Percentiles rank a stretch among this genome's conserved stretches.
phyloP scores from a whole-genome alignment of 2,113 vertebrate species.

The Laterallus jamaicensis region DNA sequence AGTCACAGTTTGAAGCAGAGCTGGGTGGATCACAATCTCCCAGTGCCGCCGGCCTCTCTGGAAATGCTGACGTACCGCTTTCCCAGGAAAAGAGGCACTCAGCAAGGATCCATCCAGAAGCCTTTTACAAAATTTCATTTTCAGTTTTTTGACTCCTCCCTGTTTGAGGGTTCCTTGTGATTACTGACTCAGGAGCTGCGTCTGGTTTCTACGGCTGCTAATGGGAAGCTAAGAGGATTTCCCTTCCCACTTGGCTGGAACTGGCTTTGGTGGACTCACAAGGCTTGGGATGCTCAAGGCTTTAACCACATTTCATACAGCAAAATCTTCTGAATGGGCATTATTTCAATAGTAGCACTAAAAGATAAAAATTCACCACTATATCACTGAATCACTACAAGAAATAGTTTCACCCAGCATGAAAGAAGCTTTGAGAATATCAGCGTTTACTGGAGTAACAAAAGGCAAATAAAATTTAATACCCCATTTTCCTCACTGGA shows the following conservation, averaged over 20 bases:
- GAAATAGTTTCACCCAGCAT: background rate
- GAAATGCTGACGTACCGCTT: conserved; percentile 26
- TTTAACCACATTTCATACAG: background rate
- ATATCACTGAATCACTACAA: background rate
- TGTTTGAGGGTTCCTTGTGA: conserved; percentile 16
- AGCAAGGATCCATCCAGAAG: background rate
- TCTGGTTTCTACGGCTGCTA: background rate
- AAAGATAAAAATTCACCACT: background rate
- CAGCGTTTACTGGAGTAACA: background rate
- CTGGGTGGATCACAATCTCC: background rate
- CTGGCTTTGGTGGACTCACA: background rate
- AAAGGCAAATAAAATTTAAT: background rate
- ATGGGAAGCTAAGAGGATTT: background rate
- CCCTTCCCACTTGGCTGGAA: background rate
- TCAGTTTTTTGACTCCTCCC: conserved; percentile 43
- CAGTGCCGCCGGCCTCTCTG: background rate
- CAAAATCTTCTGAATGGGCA: background rate
- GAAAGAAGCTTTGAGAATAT: background rate
- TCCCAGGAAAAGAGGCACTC: conserved; percentile 1
- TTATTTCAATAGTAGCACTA: background rate
- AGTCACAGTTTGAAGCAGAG: background rate
- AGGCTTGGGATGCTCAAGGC: background rate
- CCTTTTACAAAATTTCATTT: background rate
- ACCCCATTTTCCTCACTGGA: background rate
- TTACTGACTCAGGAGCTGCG: background rate